Base-by-base conservation (phyloP, 1,140 invertebrate genomes). In the Panulirus ornatus region DNA sequence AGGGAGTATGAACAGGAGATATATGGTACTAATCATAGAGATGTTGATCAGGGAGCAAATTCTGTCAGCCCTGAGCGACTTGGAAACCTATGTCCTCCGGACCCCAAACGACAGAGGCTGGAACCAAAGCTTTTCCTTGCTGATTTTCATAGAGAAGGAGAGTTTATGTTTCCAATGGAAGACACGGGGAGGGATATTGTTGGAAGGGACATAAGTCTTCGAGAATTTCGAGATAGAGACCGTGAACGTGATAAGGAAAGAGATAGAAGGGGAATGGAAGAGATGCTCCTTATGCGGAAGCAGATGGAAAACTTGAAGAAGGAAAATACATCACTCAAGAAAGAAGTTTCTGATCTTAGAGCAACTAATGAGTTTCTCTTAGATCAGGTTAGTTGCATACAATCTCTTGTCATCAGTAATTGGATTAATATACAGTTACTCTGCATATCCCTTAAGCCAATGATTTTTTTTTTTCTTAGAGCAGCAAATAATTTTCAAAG, bases 1-100 rank as follows among this genome's bases (percentile, higher is more conserved):
- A 71, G 88, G 36, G 93, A 93, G 34, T 93, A 92, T 66, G 93
- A 93, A 27, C 75, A 92, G 63, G 92, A 93, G 70, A 82, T 90
- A 30, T 91, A 91, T 88, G 92, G 90, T 5, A 87, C 90, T 34
- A 87, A 19, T 44, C 84, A 30, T 27, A 81, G 47, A 44, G 86
- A 89, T 42, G 63, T 84, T 51, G 81, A 79, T 34, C 75, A 73
- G 27, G 44, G 82, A 0, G 16, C 73, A 27, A 86, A 83, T 47
- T 36, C 71, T 9, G 54, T 63, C 5, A 82, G 19, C 6, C 84
- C 76, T 63, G 88, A 90, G 0, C 73, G 30, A 9, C 51, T 71
- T 27, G 58, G 63, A 5, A 88, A 47, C 42, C 40, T 79, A 2
- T 16, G 38, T 30, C 76, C 90, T 8, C 90, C 83, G 0, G 90